These are phyloP conservation scores for Epistrophella euchroma DNA, from an alignment of 2,888 invertebrate species.

Conservation along the genomic window DNA sequence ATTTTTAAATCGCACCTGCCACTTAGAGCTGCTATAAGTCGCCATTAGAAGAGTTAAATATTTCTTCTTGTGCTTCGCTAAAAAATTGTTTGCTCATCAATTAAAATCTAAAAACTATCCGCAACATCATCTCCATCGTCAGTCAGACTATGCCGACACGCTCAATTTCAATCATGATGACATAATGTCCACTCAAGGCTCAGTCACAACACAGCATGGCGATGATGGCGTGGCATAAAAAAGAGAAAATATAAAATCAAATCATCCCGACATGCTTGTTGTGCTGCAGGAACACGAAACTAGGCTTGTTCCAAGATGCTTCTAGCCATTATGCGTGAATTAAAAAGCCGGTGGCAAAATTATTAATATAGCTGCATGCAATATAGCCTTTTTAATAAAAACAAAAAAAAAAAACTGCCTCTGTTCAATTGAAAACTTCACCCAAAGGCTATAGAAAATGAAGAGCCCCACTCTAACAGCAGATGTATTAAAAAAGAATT, in stretches of 20 bases:
- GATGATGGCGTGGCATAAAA: neutral
- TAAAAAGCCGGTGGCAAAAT: constrained; percentile 63
- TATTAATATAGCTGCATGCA: constrained; percentile 71
- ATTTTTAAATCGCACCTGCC: constrained; percentile 35
- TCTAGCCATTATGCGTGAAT: constrained; percentile 49
- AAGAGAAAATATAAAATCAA: constrained; percentile 37
- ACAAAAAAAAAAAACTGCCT: constrained; percentile 14
- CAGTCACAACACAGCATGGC: neutral
- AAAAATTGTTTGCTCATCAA: constrained; percentile 50
- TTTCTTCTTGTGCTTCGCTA: constrained; percentile 17
- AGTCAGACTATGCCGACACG: constrained; percentile 22
- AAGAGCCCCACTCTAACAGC: constrained; percentile 2
- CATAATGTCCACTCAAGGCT: constrained; percentile 32
- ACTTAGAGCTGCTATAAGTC: constrained; percentile 16
- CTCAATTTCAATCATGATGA: constrained; percentile 44
- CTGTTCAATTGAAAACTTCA: constrained; percentile 20
- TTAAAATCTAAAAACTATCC: constrained; percentile 44
- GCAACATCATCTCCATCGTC: constrained; percentile 10
- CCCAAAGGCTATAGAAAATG: neutral
- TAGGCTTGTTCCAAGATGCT: constrained; percentile 32
- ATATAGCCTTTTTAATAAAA: constrained; percentile 55
- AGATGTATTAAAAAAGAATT: constrained; percentile 56
- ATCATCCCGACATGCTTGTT: constrained; percentile 49
- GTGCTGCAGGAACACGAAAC: constrained; percentile 42
- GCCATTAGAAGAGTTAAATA: constrained; percentile 62